Evolutionary conservation across 2,797 vertebrate species (phyloP), one percentile per base, ranked within the genome.

Genomic region (Astyanax mexicanus): DNA sequence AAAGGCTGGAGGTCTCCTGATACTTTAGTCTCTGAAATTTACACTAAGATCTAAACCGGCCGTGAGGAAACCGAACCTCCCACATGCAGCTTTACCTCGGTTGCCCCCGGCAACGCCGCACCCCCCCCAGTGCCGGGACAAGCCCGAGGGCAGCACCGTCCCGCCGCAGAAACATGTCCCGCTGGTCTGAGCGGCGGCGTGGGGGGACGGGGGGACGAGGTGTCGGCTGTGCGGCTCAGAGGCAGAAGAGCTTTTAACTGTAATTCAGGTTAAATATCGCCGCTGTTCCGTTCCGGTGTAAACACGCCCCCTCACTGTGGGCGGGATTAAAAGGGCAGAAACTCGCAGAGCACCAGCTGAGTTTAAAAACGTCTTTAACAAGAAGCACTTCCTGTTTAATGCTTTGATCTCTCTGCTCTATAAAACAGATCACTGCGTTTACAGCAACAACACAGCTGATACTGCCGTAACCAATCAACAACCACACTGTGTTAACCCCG

Each of bases 1-100:
- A 54, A 54, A 11, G 23, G 23, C 21, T 54, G 54, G 68, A 82
- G 77, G 32, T 84, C 87, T 83, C 77, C 77, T 81, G 75, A 79
- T 87, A 80, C 80, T 82, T 86, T 81, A 65, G 83, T 75, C 70
- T 78, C 80, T 83, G 74, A 57, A 75, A 84, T 80, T 85, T 79
- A 77, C 77, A 80, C 67, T 77, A 47, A 72, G 81, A 60, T 8
- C 45, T 68, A 72, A 58, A 67, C 10, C 38, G 35, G 27, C 2
- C n/a, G 19, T 21, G 7, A 47, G 4, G 38, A 40, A 27, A 37
- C 57, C 2, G 19, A 7, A 15, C 13, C 3, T 25, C 29, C 19
- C 52, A 19, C 10, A 13, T 58, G 55, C 29, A 64, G 58, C 38
- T 74, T 72, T 61, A 72, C 69, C 64, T 76, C 23, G 25, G 38